These are phyloP conservation scores for Hyles euphorbiae DNA, from an alignment of 1,140 invertebrate species.

Conservation along the genomic window DNA sequence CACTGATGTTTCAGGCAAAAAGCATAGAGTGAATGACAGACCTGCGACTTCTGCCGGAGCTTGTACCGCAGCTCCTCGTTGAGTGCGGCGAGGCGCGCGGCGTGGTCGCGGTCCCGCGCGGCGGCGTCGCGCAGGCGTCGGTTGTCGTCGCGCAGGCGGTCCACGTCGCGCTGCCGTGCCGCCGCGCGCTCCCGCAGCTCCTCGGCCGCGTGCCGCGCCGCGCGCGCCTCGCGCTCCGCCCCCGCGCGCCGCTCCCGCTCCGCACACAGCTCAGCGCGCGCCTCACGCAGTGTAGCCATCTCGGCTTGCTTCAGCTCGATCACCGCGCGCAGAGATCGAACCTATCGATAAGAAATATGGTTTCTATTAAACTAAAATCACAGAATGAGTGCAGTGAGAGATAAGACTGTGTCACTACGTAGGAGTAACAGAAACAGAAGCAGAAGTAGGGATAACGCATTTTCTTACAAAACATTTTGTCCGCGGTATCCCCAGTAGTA, in stretches of 20 bases:
- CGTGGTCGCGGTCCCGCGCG: constrained; percentile 84
- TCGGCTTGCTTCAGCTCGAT: constrained; percentile 85
- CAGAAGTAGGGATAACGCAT: no score
- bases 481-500: no score
- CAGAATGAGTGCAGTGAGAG: no score
- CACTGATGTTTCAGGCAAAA: no score
- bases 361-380: not conserved
- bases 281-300: constrained; percentile 80
- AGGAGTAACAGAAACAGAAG: no score
- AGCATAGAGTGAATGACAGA: constrained; percentile 31
- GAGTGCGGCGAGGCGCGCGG: constrained; percentile 84
- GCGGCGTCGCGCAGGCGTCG: constrained; percentile 82
- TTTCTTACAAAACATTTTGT: no score
- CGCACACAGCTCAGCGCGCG: constrained; percentile 77
- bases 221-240: constrained; percentile 74
- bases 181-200: constrained; percentile 76
- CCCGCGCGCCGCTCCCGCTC: constrained; percentile 76
- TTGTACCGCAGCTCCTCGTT: constrained; percentile 93
- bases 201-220: constrained; percentile 70
- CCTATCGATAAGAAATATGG: constrained; percentile 55
- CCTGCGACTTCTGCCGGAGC: constrained; percentile 85
- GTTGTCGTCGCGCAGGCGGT: constrained; percentile 75
- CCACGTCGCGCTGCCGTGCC: constrained; percentile 67
- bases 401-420: no score
- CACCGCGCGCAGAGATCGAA: constrained; percentile 84